Conservation (phyloP, 1,140 invertebrate genomes). For the Pteromalus puparum region DNA sequence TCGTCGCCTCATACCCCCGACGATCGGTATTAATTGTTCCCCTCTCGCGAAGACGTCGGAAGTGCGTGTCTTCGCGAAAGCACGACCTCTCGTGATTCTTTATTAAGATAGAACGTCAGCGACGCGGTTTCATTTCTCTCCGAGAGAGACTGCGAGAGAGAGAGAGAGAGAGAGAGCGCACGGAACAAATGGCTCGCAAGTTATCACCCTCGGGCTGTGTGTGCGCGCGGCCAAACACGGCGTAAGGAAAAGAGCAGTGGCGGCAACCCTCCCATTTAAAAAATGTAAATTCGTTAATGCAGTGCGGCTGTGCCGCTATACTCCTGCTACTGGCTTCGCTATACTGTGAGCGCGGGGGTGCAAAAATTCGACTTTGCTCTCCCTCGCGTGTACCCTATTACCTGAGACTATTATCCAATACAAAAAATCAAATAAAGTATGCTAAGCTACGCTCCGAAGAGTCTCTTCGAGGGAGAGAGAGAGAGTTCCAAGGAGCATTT, state of each 20-base stretch:
- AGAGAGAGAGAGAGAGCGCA: conserved; percentile 12
- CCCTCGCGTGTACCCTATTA: conserved; percentile 66
- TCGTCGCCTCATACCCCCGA: background rate
- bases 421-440: conserved; percentile 76
- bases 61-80: conserved; percentile 39
- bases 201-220: conserved; percentile 67
- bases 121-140: conserved; percentile 70
- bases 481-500: conserved; percentile 1
- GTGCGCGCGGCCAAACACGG: background rate
- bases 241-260: conserved; percentile 54
- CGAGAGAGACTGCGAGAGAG: background rate
- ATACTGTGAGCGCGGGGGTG: conserved; percentile 51
- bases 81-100: conserved; percentile 66
- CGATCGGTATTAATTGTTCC: conserved; percentile 65
- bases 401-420: conserved; percentile 75
- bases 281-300: conserved; percentile 77
- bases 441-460: conserved; percentile 72
- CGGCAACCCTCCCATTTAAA: conserved; percentile 73
- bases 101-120: conserved; percentile 72
- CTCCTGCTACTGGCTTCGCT: conserved; percentile 9
- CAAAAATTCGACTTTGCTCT: conserved; percentile 65
- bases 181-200: conserved; percentile 74
- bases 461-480: conserved; percentile 54
- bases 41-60: background rate
- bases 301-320: conserved; percentile 61